Conservation (phyloP, 2,797 vertebrate species). For the Hyperoplus lanceolatus region DNA sequence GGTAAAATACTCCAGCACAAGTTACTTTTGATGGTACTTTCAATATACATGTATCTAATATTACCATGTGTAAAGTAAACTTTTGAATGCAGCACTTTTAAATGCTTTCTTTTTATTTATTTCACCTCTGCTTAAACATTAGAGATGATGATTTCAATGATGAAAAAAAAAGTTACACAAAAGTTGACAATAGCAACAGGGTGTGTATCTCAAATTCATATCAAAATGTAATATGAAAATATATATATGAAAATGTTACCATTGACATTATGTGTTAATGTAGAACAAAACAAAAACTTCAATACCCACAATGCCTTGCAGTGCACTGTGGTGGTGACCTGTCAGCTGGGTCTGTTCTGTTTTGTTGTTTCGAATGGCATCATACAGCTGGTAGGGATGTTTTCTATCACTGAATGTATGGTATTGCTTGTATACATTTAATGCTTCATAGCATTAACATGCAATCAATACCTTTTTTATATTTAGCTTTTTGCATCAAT, state of each 20-base stretch:
- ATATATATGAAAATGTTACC: not conserved
- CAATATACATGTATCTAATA: not conserved
- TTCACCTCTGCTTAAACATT: no score
- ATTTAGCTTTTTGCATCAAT: not conserved
- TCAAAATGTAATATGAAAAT: not conserved
- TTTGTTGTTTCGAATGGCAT: not conserved
- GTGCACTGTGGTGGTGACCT: not conserved
- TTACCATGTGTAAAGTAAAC: not conserved
- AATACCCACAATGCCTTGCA: constrained; percentile 50
- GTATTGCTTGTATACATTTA: not conserved
- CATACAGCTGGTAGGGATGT: not conserved
- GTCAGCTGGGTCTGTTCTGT: not conserved
- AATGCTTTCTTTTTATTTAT: no score
- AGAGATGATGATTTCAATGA: no score
- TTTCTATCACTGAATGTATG: not conserved
- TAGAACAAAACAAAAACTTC: constrained; percentile 19
- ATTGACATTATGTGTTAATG: no score
- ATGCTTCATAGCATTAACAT: no score
- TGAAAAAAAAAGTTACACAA: no score
- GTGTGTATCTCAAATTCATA: no score
- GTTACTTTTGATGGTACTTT: not conserved
- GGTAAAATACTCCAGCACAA: no score
- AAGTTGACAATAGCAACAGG: no score
- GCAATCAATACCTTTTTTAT: no score
- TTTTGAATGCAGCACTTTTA: not conserved